Conservation (phyloP, 2,797 vertebrate species). For the Rhabdophis nuchalis region DNA sequence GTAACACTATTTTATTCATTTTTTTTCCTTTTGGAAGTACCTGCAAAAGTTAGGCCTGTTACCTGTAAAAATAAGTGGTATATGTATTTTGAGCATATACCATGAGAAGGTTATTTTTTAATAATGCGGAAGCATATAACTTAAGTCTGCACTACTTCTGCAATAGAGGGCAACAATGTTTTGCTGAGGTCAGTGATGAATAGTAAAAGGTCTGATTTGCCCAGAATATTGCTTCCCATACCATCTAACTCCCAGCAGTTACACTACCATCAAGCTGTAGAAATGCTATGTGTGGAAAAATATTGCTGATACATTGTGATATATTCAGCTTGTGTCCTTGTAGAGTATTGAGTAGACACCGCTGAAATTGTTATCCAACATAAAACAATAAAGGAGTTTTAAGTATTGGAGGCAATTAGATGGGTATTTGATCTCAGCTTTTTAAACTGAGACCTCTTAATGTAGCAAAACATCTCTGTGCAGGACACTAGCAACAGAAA, state of each 20-base stretch:
- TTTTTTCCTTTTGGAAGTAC: not conserved
- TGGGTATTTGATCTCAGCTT: constrained; percentile 66
- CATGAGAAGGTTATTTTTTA: not conserved
- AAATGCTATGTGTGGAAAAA: constrained; percentile 44
- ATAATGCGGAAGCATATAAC: not conserved
- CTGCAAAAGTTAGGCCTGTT: not conserved
- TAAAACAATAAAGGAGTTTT: constrained; percentile 51
- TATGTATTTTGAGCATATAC: not conserved
- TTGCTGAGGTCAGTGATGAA: constrained; percentile 59
- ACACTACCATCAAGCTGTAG: constrained; percentile 35
- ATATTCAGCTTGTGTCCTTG: constrained; percentile 16
- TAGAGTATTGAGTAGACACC: not conserved
- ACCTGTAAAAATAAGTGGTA: not conserved
- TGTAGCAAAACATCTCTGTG: not conserved
- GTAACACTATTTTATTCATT: not conserved
- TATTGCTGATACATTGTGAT: constrained; percentile 57
- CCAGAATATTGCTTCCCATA: constrained; percentile 32
- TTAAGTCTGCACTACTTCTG: not conserved
- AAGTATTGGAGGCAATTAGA: constrained; percentile 37
- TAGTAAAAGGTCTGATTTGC: constrained; percentile 63
- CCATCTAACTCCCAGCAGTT: constrained; percentile 56
- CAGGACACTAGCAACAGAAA: not conserved
- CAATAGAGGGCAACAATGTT: not conserved
- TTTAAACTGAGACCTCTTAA: constrained; percentile 74
- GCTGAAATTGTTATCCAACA: constrained; percentile 62